Percentiles rank a stretch among this genome's conserved stretches.
Evolutionary conservation across 2,888 invertebrate species (phyloP).

Genomic region (Branchipolynoe longqiensis): DNA sequence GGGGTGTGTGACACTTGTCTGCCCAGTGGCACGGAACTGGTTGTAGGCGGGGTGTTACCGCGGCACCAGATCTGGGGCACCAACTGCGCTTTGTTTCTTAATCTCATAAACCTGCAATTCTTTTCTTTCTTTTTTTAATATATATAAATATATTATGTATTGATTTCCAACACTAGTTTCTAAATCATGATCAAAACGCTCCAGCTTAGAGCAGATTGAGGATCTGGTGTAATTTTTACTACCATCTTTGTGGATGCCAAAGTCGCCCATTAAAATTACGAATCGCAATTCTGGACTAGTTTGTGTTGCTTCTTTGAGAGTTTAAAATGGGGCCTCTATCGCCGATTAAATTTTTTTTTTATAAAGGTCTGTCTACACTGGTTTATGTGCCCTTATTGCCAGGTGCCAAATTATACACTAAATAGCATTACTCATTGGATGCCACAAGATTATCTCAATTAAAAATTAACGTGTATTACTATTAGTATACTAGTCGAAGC

Average conservation of each 20-base stretch:
- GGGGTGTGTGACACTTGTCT: not conserved
- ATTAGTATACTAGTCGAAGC: too few species aligned
- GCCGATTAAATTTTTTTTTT: too few species aligned
- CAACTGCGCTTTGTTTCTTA: constrained; percentile 8
- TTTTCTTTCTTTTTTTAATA: not conserved
- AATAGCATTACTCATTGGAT: too few species aligned
- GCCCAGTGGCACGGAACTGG: too few species aligned
- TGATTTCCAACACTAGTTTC: not conserved
- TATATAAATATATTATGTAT: constrained; percentile 3
- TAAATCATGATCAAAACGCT: not conserved
- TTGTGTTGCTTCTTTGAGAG: not conserved
- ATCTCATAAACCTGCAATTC: constrained; percentile 46
- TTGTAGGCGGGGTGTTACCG: not conserved
- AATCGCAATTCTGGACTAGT: not conserved
- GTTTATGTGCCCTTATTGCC: too few species aligned
- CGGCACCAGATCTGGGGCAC: constrained; percentile 30
- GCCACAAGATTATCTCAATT: too few species aligned
- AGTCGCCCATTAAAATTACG: constrained; percentile 53
- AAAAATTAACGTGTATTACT: too few species aligned
- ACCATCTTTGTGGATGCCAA: constrained; percentile 39
- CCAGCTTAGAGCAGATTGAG: not conserved
- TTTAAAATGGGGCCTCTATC: too few species aligned
- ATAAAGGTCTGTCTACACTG: too few species aligned
- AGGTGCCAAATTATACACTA: too few species aligned
- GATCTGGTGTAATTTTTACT: not conserved